Evolutionary conservation across 2,888 invertebrate genomes (phyloP).

Genomic region (Eupeodes luniger): DNA sequence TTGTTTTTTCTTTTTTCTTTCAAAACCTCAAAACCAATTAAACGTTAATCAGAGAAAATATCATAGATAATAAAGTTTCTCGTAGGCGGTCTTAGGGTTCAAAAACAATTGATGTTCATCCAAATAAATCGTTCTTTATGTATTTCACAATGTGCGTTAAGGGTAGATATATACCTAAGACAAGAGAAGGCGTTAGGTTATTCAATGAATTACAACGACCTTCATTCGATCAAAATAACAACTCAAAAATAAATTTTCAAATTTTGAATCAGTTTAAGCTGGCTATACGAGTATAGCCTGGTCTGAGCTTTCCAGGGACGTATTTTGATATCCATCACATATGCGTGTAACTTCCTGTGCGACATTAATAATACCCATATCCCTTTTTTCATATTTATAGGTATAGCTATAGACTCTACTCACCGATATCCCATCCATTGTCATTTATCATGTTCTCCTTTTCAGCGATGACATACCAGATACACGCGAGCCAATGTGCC

Average conservation of each 20-base stretch:
- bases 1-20: not conserved
- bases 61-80: constrained; percentile 2
- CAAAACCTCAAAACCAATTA: constrained; percentile 1
- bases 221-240: constrained; percentile 8
- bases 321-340: constrained; percentile 4
- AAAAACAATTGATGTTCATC: not conserved
- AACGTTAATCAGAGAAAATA: not conserved
- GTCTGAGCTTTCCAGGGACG: not conserved
- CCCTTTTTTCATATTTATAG: no score
- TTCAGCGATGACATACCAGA: constrained; percentile 98
- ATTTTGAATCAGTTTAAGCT: constrained; percentile 4
- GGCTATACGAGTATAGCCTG: no score
- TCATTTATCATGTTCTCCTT: constrained; percentile 90
- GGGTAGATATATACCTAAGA: no score
- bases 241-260: not conserved
- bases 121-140: not conserved
- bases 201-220: constrained; percentile 15
- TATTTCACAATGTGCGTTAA: no score
- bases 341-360: not conserved
- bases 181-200: not conserved
- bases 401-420: constrained; percentile 79
- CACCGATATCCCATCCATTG: constrained; percentile 92
- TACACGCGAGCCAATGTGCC: constrained; percentile 98
- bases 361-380: constrained; percentile 14
- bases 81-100: not conserved